A percentile compares a stretch with the other conserved stretches of the same genome.
Evolutionary conservation across 2,797 vertebrate species (phyloP).

Genomic region (Perodicticus potto): DNA sequence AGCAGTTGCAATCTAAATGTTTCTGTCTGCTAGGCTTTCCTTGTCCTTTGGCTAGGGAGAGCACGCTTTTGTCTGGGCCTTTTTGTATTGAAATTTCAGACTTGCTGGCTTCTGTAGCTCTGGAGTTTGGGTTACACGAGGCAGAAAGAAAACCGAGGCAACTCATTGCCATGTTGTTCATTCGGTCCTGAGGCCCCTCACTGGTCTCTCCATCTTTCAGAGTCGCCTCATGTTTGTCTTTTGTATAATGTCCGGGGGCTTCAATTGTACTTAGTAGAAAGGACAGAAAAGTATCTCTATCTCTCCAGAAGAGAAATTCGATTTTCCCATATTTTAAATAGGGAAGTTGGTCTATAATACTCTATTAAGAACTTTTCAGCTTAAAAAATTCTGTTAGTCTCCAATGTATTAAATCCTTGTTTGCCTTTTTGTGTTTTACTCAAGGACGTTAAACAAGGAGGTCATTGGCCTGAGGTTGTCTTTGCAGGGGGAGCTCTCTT

Average conservation of each 20-base stretch:
- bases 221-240: not conserved
- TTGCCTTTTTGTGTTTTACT: not conserved
- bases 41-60: not conserved
- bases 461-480: not conserved
- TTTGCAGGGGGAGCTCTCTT: not conserved
- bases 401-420: not conserved
- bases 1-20: not conserved
- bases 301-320: not conserved
- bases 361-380: not conserved
- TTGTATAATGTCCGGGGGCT: not conserved
- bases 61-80: not conserved
- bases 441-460: not conserved
- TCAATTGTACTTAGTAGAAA: not conserved
- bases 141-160: not conserved
- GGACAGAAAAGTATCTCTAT: not conserved
- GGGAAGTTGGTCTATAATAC: not conserved
- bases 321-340: not conserved
- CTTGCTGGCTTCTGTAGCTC: not conserved
- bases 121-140: not conserved
- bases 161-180: rapidly evolving
- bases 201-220: not conserved
- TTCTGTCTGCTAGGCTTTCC: not conserved
- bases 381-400: not conserved
- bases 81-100: not conserved
- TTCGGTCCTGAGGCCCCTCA: not conserved